Conservation (phyloP, 2,888 invertebrate species). For the Muscina levida region DNA sequence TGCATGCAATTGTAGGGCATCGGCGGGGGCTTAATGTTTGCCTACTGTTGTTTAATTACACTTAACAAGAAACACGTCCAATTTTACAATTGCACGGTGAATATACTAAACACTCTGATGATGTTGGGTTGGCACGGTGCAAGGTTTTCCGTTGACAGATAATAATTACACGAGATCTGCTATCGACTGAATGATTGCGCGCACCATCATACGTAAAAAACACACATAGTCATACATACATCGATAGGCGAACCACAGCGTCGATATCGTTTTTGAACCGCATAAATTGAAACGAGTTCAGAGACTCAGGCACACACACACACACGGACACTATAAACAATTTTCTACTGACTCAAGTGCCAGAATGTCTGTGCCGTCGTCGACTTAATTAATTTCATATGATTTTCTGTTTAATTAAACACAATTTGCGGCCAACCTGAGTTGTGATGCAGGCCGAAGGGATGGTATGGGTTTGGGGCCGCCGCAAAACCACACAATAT, state of each 20-base stretch:
- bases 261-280: neutral
- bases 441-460: neutral
- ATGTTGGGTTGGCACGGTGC: conserved; percentile 8
- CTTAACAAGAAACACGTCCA: conserved; percentile 23
- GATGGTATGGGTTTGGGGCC: neutral
- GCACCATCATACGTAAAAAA: too few relatives aligned
- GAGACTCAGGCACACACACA: neutral
- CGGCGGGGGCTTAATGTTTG: too few relatives aligned
- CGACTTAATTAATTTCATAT: conserved; percentile 58
- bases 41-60: conserved; percentile 14
- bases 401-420: conserved; percentile 47
- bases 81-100: too few relatives aligned
- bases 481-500: neutral
- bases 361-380: conserved; percentile 68
- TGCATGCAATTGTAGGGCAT: too few relatives aligned
- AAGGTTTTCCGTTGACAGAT: conserved; percentile 53
- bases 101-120: too few relatives aligned
- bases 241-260: neutral
- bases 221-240: neutral
- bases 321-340: neutral
- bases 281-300: neutral
- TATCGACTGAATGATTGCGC: too few relatives aligned
- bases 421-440: neutral
- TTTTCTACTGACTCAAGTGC: conserved; percentile 57
- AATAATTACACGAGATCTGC: conserved; percentile 32